A percentile compares a stretch with the other conserved stretches of the same genome.
These are phyloP conservation scores for Synchiropus splendidus DNA, from an alignment of 2,113 vertebrate species.

Conservation along the genomic window DNA sequence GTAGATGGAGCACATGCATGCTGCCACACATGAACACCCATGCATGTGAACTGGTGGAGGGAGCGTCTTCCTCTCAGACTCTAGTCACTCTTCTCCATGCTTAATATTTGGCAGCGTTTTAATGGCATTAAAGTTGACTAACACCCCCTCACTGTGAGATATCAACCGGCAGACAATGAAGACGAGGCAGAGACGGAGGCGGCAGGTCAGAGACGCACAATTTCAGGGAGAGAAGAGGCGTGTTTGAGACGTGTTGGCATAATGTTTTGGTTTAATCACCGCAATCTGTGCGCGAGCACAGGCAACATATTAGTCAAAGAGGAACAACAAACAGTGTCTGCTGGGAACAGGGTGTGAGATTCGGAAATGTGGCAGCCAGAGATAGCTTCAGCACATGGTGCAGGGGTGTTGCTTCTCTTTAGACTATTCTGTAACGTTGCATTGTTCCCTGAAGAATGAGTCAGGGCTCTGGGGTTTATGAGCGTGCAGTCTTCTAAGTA, in stretches of 20 bases:
- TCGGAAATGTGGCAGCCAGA: constrained; percentile 10
- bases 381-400: too few species aligned
- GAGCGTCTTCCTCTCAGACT: too few species aligned
- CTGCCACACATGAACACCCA: too few species aligned
- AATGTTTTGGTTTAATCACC: constrained; percentile 35
- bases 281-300: constrained; percentile 11
- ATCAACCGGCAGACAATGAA: constrained; percentile 9
- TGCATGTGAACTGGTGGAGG: too few species aligned
- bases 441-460: too few species aligned
- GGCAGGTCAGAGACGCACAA: constrained; percentile 3
- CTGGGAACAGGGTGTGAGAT: constrained; percentile 23
- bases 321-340: constrained; percentile 39
- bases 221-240: constrained; percentile 20
- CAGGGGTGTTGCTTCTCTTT: too few species aligned
- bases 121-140: constrained; percentile 3
- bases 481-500: too few species aligned
- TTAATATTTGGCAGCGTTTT: too few species aligned
- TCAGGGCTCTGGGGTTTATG: too few species aligned
- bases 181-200: constrained; percentile 7
- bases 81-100: too few species aligned
- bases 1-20: too few species aligned
- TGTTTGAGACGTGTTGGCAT: constrained; percentile 24
- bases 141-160: neutral
- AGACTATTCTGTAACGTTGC: too few species aligned
- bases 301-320: constrained; percentile 28